Conservation (phyloP, 2,888 invertebrate species). For the Lepidonotus clava region DNA sequence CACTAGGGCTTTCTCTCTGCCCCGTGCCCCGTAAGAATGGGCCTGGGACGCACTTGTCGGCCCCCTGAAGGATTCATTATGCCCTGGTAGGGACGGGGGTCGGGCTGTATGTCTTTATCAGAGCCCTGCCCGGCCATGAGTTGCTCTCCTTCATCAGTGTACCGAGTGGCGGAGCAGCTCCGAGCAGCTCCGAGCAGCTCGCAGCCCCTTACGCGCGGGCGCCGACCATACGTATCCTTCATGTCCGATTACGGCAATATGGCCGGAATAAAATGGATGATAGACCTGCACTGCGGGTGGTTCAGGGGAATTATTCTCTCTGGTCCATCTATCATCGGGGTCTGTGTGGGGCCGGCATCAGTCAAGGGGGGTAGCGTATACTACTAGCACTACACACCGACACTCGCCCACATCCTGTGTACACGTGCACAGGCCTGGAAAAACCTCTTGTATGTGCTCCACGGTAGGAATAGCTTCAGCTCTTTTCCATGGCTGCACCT, state of each 20-base stretch:
- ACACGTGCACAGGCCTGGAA: too few relatives aligned
- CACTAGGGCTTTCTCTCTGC: too few relatives aligned
- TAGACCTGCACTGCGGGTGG: background rate
- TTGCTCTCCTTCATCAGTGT: constrained; percentile 34
- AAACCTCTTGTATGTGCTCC: too few relatives aligned
- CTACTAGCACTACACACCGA: too few relatives aligned
- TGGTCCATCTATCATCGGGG: constrained; percentile 1
- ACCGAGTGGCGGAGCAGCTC: too few relatives aligned
- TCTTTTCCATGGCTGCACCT: too few relatives aligned
- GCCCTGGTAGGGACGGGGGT: background rate
- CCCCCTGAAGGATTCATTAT: constrained; percentile 2
- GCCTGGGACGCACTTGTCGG: constrained; percentile 14
- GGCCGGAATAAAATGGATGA: constrained; percentile 18
- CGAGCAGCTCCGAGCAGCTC: background rate
- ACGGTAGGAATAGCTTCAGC: too few relatives aligned
- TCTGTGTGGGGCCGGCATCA: background rate
- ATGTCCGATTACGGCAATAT: constrained; percentile 28
- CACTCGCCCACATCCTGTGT: too few relatives aligned
- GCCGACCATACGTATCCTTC: constrained; percentile 12
- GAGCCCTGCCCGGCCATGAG: background rate
- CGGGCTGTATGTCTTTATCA: constrained; percentile 17
- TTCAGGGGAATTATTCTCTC: background rate
- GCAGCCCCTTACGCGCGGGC: background rate
- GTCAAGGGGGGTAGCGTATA: background rate
- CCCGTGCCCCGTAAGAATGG: too few relatives aligned